A percentile compares a stretch with the other conserved stretches of the same genome.
phyloP scores from a whole-genome alignment of 2,797 vertebrate genomes.

The Triplophysa yarkandensis region DNA sequence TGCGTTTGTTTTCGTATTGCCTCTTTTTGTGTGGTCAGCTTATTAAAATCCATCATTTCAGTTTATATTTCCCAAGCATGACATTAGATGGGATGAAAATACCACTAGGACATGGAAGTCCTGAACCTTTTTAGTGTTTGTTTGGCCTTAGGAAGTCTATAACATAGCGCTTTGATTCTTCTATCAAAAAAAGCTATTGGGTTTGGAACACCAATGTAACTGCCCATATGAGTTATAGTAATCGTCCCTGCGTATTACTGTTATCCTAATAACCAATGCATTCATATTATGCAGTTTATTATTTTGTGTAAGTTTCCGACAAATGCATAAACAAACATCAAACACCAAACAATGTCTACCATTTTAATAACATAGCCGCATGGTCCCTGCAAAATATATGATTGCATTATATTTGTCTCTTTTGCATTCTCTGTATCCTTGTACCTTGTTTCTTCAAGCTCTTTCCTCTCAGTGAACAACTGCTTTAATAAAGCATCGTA shows the following conservation, averaged over 20 bases:
- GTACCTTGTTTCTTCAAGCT: background rate
- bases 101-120: background rate
- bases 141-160: background rate
- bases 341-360: too few species aligned
- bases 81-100: background rate
- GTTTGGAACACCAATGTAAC: too few species aligned
- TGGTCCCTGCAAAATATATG: background rate
- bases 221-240: too few species aligned
- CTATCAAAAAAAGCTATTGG: background rate
- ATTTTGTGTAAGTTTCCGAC: too few species aligned
- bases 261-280: too few species aligned
- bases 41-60: background rate
- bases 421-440: background rate
- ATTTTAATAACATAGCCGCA: too few species aligned
- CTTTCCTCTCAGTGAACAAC: constrained; percentile 29
- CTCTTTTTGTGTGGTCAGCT: background rate
- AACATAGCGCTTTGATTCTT: background rate
- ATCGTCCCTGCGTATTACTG: too few species aligned
- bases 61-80: background rate
- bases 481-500: constrained; percentile 35
- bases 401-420: background rate
- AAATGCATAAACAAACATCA: too few species aligned
- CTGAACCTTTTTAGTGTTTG: background rate
- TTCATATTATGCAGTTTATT: too few species aligned
- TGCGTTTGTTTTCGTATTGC: background rate